Evolutionary conservation across 2,797 vertebrate species (phyloP).

Genomic region (Sebastes trivittatus): DNA sequence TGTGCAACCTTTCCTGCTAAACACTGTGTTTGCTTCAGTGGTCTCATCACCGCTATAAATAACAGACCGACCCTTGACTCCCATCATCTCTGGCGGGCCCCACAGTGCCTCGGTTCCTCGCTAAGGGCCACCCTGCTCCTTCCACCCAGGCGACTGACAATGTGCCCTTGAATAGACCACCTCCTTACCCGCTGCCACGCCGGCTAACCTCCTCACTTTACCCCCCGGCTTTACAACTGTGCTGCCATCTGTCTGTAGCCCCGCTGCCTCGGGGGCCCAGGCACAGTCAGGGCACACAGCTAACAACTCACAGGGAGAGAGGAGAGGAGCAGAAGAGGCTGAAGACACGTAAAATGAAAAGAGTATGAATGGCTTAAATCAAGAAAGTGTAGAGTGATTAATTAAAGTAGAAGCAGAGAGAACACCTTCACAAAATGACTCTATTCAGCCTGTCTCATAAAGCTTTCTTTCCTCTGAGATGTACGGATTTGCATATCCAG

Average conservation of each 20-base stretch:
- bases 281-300: slow-evolving; percentile 53
- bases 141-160: slow-evolving; percentile 31
- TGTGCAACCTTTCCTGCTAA: neutral
- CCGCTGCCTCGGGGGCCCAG: slow-evolving; percentile 64
- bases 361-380: slow-evolving; percentile 4
- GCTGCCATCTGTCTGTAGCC: slow-evolving; percentile 81
- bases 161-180: slow-evolving; percentile 70
- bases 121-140: slow-evolving; percentile 19
- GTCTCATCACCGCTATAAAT: slow-evolving; percentile 29
- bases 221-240: slow-evolving; percentile 79
- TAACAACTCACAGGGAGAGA: slow-evolving; percentile 41
- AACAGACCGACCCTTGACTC: slow-evolving; percentile 17
- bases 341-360: neutral
- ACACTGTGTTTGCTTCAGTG: neutral
- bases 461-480: neutral
- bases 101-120: neutral
- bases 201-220: slow-evolving; percentile 68
- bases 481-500: neutral
- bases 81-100: slow-evolving; percentile 15
- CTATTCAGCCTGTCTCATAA: neutral
- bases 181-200: slow-evolving; percentile 51
- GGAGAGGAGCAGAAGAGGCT: slow-evolving; percentile 17
- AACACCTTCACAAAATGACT: slow-evolving; percentile 5
- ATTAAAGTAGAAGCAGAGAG: neutral
- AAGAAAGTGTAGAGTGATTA: slow-evolving; percentile 16